These are phyloP conservation scores for Thinocorus orbignyianus DNA, from an alignment of 2,113 vertebrate genomes.

Conservation along the genomic window DNA sequence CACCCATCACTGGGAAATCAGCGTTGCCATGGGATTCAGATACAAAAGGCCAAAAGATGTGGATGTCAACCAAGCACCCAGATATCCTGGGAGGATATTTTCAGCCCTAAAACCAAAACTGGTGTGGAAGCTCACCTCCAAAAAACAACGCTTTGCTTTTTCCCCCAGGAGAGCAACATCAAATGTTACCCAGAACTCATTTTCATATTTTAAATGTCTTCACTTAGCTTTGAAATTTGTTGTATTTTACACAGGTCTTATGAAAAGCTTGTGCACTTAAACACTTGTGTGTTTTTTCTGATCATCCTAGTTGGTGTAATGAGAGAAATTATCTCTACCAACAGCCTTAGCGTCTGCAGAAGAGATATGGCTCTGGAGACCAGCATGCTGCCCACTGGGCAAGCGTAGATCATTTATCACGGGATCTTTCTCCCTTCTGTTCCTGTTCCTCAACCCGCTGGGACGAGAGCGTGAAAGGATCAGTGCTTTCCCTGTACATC, in stretches of 20 bases:
- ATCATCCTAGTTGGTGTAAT: not conserved
- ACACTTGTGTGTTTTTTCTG: not conserved
- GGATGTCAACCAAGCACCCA: not conserved
- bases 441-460: not conserved
- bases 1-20: not conserved
- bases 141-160: not conserved
- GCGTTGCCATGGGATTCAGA: not conserved
- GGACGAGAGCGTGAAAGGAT: not conserved
- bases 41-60: conserved; percentile 8
- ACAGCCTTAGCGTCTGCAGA: not conserved
- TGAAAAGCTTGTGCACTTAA: not conserved
- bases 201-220: not conserved
- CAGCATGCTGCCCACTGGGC: not conserved
- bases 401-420: not conserved
- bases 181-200: not conserved
- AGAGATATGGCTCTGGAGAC: not conserved
- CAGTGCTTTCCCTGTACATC: not conserved
- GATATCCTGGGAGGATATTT: not conserved
- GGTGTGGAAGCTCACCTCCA: not conserved
- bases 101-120: not conserved
- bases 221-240: not conserved
- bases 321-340: not conserved
- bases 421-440: not conserved
- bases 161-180: fast-evolving
- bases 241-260: not conserved